These are phyloP conservation scores for Campoplex capitator DNA, from an alignment of 2,888 invertebrate genomes.

Conservation along the genomic window DNA sequence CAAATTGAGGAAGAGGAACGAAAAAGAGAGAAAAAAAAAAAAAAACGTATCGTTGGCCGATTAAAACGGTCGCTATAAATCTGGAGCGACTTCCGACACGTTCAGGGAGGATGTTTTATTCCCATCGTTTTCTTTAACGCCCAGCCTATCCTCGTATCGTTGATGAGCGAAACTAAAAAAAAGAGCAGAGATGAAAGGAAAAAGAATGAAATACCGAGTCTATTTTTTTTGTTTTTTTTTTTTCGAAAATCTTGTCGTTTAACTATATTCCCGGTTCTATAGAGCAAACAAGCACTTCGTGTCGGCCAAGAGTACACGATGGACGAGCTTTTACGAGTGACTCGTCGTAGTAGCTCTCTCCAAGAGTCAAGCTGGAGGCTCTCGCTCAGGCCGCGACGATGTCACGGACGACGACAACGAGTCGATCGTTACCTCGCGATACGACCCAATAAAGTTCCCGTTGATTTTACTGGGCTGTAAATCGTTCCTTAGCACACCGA, in stretches of 20 bases:
- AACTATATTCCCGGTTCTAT: conserved; percentile 49
- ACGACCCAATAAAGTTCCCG: conserved; percentile 76
- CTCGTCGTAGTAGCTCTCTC: conserved; percentile 56
- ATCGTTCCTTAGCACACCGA: conserved; percentile 67
- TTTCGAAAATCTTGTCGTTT: conserved; percentile 57
- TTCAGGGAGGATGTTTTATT: conserved; percentile 29
- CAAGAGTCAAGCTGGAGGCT: conserved; percentile 43
- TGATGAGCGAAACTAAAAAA: conserved; percentile 41
- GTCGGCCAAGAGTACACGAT: conserved; percentile 45
- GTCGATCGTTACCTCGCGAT: conserved; percentile 75
- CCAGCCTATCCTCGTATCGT: conserved; percentile 46
- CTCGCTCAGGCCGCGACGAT: conserved; percentile 66
- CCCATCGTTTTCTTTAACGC: conserved; percentile 1
- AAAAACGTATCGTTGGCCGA: conserved; percentile 33
- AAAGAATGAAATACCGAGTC: conserved; percentile 54
- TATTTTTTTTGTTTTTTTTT: conserved; percentile 2
- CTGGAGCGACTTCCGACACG: conserved; percentile 34
- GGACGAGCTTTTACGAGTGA: conserved; percentile 66
- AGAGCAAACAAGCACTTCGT: conserved; percentile 53
- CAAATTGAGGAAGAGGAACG: conserved; percentile 29
- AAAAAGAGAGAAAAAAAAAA: conserved; percentile 24
- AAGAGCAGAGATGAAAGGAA: conserved; percentile 31
- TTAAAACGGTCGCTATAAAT: conserved; percentile 54
- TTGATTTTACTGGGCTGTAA: conserved; percentile 76
- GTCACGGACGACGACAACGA: conserved; percentile 74